Conservation (phyloP, 2,797 vertebrate genomes). For the Menidia menidia region DNA sequence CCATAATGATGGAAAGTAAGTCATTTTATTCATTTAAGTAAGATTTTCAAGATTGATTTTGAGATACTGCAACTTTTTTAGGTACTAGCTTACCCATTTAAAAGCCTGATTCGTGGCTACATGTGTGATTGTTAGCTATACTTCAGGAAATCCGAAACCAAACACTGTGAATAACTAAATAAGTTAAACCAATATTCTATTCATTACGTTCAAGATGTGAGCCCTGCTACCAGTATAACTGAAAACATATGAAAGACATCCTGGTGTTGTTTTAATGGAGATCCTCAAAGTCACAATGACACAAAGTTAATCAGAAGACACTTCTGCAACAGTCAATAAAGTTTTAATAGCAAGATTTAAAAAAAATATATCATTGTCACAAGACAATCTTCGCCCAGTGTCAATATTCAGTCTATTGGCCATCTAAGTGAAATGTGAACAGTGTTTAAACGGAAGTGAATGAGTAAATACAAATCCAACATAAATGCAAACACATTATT, state of each 20-base stretch:
- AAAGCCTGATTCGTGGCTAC: neutral
- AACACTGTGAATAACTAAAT: neutral
- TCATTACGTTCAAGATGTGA: neutral
- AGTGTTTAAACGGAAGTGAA: neutral
- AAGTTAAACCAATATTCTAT: too few species aligned
- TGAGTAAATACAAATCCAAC: neutral
- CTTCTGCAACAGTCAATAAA: neutral
- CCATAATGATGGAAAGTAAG: neutral
- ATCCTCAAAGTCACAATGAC: constrained; percentile 13
- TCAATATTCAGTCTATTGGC: neutral
- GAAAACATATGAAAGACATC: constrained; percentile 5
- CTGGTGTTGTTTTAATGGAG: neutral
- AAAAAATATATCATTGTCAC: constrained; percentile 4
- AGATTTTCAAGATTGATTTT: neutral
- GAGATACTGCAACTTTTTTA: neutral
- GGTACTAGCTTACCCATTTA: neutral
- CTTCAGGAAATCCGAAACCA: neutral
- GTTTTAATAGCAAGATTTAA: constrained; percentile 4
- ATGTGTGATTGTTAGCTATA: neutral
- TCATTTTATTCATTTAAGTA: neutral
- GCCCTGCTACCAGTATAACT: neutral
- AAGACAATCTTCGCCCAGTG: neutral
- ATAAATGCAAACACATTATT: neutral
- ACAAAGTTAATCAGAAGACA: constrained; percentile 7
- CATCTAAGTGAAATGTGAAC: too few species aligned